Base-by-base conservation (phyloP, 2,888 invertebrate genomes). In the Nebria salina region DNA sequence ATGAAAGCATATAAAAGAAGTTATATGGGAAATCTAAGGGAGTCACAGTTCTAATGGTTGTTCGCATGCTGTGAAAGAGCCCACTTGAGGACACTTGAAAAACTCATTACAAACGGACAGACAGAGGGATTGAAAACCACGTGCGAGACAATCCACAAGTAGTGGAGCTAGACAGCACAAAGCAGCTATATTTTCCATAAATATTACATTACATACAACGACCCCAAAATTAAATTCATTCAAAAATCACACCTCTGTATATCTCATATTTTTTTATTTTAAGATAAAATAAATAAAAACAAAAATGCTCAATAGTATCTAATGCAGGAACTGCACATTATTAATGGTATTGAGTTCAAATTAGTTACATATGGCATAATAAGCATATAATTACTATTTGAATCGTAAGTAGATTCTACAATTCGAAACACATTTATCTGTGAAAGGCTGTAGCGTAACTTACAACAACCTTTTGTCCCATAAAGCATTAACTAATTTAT, bases 31-130 rank as follows among this genome's bases (percentile, higher is more conserved):
- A 54, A 54, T 54, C 54, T 54, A 54, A 54, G 70, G 70, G 76
- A 65, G 73, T 72, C 78, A 73, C 65, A 41, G 73, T 72, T 34
- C 64, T 78, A 78, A 78, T 78, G 78, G 72, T 72, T 79, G 54
- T 54, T 8, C 54, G 54, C 13, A 54, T 54, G 8, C 54, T 54
- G 54, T 54, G 75, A 79, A 79, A 74, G 34, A 68, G 79, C 74
- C 74, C 74, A 75, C 74, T 74, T 74, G 79, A 75, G 68, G 66
- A 54, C 54, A 42, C 79, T 79, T 68, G 66, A 75, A 79, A 79
- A 79, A 79, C 79, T 79, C 79, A 79, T 75, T 79, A 79, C 54
- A 54, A 8, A 54, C 7, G 20, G 6, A 13, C 8, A 2, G 13
- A 79, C 54, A 54, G 54, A 3, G 54, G 54, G 54, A 13, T 54